Conservation (phyloP, 2,888 invertebrate genomes). For the Epinotia brunnichana region DNA sequence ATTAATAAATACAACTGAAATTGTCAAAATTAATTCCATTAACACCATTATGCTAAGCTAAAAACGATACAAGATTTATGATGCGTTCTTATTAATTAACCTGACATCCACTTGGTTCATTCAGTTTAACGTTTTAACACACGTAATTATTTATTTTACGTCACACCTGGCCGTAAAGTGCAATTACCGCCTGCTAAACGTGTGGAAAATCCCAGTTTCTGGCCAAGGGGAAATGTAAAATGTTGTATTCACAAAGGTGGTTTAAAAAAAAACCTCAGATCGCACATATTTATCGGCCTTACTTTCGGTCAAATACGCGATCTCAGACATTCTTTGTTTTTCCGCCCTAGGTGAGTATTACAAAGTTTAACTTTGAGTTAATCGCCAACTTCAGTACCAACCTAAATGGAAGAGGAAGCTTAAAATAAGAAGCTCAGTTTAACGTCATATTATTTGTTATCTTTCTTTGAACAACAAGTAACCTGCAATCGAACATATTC, state of each 20-base stretch:
- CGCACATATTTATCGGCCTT: no score
- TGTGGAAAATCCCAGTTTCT: no score
- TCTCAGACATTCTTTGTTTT: no score
- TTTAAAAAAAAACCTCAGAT: no score
- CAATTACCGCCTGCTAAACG: no score
- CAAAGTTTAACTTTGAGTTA: background rate
- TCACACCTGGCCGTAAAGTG: no score
- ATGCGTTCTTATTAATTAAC: background rate
- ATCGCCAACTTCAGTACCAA: background rate
- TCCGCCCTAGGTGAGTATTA: background rate
- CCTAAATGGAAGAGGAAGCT: background rate
- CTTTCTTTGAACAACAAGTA: constrained; percentile 1
- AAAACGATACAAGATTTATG: background rate
- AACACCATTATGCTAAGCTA: background rate
- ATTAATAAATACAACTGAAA: background rate
- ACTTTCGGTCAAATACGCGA: no score
- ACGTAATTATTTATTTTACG: background rate
- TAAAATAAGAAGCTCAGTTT: constrained; percentile 4
- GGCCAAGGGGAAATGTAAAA: no score
- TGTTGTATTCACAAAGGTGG: no score
- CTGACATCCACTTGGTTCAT: background rate
- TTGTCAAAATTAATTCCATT: background rate
- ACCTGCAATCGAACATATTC: background rate
- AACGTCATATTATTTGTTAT: background rate
- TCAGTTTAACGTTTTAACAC: no score